Conservation (phyloP, 2,888 invertebrate genomes). For the Amblyjoppa proteus region DNA sequence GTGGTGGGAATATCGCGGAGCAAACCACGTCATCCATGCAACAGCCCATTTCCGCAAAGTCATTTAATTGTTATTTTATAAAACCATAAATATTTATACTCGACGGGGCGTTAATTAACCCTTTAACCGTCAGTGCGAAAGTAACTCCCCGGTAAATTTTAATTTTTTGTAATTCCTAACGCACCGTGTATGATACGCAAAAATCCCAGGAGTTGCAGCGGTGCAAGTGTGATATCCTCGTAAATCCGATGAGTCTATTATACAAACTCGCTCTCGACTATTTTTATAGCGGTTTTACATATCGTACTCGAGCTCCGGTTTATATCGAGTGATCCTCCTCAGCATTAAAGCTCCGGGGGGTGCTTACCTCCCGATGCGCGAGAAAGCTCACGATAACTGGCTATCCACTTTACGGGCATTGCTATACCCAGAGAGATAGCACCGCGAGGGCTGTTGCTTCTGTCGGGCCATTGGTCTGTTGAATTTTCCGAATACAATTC, state of each 20-base stretch:
- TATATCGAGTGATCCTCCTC: conserved; percentile 47
- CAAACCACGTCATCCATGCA: not conserved
- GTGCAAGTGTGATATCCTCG: not conserved
- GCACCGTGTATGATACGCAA: not conserved
- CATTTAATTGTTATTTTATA: not conserved
- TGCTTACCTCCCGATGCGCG: conserved; percentile 8
- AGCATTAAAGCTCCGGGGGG: conserved; percentile 47
- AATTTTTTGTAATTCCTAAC: not conserved
- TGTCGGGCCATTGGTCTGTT: not conserved
- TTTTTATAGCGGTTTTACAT: conserved; percentile 28
- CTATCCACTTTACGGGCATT: conserved; percentile 9
- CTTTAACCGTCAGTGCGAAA: not conserved
- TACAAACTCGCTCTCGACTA: conserved; percentile 25
- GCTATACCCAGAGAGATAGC: conserved; percentile 6
- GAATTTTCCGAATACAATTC: not conserved
- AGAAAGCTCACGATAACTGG: conserved; percentile 15
- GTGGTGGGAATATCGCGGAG: not conserved
- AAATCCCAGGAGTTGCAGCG: not conserved
- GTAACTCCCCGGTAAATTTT: not conserved
- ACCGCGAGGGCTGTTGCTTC: conserved; percentile 42
- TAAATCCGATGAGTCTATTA: not conserved
- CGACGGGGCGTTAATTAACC: not conserved
- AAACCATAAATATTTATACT: not conserved
- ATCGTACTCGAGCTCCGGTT: not conserved
- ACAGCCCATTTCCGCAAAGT: not conserved